Conservation (phyloP, 2,797 vertebrate genomes). For the Clarias fuscus region DNA sequence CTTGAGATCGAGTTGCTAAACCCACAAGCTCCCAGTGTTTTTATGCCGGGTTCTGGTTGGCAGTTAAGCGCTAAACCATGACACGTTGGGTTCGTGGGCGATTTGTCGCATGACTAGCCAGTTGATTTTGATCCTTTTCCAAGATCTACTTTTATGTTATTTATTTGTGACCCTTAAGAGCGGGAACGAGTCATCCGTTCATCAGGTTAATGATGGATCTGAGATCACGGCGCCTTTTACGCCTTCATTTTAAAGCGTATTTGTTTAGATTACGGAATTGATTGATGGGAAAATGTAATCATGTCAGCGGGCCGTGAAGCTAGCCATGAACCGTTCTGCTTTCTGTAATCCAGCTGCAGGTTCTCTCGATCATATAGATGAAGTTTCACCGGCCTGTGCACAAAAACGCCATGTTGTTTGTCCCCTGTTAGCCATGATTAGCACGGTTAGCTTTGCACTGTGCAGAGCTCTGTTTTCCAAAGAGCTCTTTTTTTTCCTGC, state of each 20-base stretch:
- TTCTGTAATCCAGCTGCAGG: constrained; percentile 26
- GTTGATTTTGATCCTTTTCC: background rate
- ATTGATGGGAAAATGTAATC: constrained; percentile 31
- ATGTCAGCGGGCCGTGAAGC: constrained; percentile 1
- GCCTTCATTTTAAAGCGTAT: background rate
- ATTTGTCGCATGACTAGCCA: background rate
- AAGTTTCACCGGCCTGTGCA: constrained; percentile 42
- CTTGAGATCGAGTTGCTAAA: constrained; percentile 5
- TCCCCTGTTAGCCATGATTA: constrained; percentile 60
- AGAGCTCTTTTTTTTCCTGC: constrained; percentile 52
- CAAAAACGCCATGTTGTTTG: constrained; percentile 58
- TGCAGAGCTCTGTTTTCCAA: constrained; percentile 56
- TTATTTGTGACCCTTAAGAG: background rate
- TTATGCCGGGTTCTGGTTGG: background rate
- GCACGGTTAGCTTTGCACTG: constrained; percentile 41
- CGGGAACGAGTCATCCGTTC: background rate
- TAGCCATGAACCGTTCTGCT: constrained; percentile 10
- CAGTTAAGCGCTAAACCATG: background rate
- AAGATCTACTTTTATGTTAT: background rate
- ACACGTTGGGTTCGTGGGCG: background rate
- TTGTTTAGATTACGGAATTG: constrained; percentile 27
- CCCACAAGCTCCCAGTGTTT: background rate
- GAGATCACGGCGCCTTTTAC: background rate
- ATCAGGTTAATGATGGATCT: constrained; percentile 7
- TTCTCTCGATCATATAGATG: constrained; percentile 32